Conservation (phyloP, 2,888 invertebrate species). For the Lagria hirta region DNA sequence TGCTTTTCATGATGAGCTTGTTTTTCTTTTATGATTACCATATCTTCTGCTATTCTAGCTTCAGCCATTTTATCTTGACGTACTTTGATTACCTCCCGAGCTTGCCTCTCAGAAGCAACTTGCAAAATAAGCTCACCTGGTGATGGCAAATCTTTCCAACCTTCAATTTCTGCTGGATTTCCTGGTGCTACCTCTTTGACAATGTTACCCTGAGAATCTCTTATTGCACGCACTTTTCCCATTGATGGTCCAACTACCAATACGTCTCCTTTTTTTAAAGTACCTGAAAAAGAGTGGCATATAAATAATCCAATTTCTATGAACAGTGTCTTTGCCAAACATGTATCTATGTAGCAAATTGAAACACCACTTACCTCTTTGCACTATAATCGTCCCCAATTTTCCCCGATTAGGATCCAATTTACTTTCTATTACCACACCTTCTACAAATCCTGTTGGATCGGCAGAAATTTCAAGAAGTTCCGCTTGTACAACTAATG, state of each 20-base stretch:
- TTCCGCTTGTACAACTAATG: constrained; percentile 81
- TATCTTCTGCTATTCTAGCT: constrained; percentile 66
- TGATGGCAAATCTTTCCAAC: constrained; percentile 87
- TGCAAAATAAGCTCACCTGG: constrained; percentile 88
- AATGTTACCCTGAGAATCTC: constrained; percentile 71
- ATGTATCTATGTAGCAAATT: too few relatives aligned
- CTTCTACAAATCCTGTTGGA: constrained; percentile 82
- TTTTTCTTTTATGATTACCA: constrained; percentile 65
- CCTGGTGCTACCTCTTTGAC: constrained; percentile 74
- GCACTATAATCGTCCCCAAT: constrained; percentile 80
- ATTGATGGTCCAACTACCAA: constrained; percentile 82
- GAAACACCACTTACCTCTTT: constrained; percentile 55
- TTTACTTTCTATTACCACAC: constrained; percentile 85
- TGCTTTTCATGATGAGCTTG: constrained; percentile 64
- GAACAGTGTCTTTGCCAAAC: too few relatives aligned
- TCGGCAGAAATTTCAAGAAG: constrained; percentile 85
- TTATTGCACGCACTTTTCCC: constrained; percentile 81
- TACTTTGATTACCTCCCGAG: constrained; percentile 45
- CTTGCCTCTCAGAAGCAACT: constrained; percentile 59
- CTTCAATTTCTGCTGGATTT: constrained; percentile 81
- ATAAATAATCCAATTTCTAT: too few relatives aligned
- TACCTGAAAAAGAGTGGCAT: constrained; percentile 63
- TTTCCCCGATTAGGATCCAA: constrained; percentile 71
- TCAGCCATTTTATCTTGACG: constrained; percentile 63
- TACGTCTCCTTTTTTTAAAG: constrained; percentile 72